phyloP scores from a whole-genome alignment of 2,113 vertebrate species.

The Dromiciops gliroides region DNA sequence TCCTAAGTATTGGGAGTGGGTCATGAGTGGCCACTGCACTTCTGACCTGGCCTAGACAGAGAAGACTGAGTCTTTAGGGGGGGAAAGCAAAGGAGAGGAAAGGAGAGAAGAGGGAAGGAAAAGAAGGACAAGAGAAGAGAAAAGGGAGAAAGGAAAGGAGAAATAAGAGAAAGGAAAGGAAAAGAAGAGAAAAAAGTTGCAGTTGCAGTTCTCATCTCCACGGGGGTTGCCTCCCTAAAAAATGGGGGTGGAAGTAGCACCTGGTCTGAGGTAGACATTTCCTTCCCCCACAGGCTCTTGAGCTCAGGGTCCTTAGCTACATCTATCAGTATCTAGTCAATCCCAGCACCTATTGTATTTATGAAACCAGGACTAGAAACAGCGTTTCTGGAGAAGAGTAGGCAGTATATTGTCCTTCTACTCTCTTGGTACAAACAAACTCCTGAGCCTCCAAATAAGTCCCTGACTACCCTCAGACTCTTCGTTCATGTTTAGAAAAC shows the following conservation, averaged over 20 bases:
- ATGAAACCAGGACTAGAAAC: neutral
- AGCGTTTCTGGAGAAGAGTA: neutral
- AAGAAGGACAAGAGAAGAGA: neutral
- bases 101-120: neutral
- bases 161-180: neutral
- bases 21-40: no score
- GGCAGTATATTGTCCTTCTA: neutral
- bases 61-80: no score
- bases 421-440: neutral
- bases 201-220: neutral
- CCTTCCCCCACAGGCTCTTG: neutral
- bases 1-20: neutral
- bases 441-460: neutral
- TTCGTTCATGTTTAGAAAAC: rapidly evolving
- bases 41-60: no score
- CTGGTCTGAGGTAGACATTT: neutral
- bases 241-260: neutral
- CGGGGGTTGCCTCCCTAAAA: neutral
- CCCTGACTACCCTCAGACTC: neutral
- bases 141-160: no score
- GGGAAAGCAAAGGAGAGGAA: neutral
- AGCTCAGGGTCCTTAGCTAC: neutral
- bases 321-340: neutral
- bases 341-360: neutral
- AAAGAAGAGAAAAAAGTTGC: no score